Percentiles rank a stretch among this genome's conserved stretches.
Evolutionary conservation across 2,888 invertebrate species (phyloP).

Genomic region (Caenorhabditis sp.): DNA sequence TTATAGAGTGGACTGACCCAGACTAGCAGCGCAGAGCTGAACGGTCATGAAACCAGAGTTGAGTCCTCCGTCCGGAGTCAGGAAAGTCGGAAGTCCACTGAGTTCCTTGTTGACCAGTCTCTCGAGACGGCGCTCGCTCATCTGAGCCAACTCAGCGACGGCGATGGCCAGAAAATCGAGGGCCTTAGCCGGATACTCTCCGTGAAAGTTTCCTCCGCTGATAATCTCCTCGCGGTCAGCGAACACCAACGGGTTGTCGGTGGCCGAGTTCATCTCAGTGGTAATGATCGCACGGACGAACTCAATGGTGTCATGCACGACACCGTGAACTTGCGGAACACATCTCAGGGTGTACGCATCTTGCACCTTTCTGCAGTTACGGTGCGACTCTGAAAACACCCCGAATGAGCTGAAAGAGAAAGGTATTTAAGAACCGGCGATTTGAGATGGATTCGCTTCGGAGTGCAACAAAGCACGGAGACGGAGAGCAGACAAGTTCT

Average conservation of each 20-base stretch:
- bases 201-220: slow-evolving; percentile 85
- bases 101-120: slow-evolving; percentile 84
- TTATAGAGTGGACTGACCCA: slow-evolving; percentile 80
- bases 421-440: too few relatives aligned
- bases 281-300: slow-evolving; percentile 83
- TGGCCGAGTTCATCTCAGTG: slow-evolving; percentile 84
- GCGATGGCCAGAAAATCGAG: slow-evolving; percentile 84
- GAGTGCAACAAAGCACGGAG: slow-evolving; percentile 84
- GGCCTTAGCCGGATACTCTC: slow-evolving; percentile 85
- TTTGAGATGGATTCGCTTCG: slow-evolving; percentile 83
- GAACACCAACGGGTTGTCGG: slow-evolving; percentile 84
- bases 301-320: slow-evolving; percentile 84
- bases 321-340: slow-evolving; percentile 84
- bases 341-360: slow-evolving; percentile 85
- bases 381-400: slow-evolving; percentile 83
- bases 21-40: slow-evolving; percentile 84
- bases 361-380: slow-evolving; percentile 84
- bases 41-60: slow-evolving; percentile 86
- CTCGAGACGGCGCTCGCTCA: slow-evolving; percentile 84
- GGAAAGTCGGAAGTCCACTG: slow-evolving; percentile 84
- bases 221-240: slow-evolving; percentile 83
- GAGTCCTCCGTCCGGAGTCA: slow-evolving; percentile 84
- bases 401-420: too few relatives aligned
- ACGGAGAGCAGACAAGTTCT: slow-evolving; percentile 83
- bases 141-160: slow-evolving; percentile 84